A percentile compares a stretch with the other conserved stretches of the same genome.
Evolutionary conservation across 2,888 invertebrate species (phyloP).

Genomic region (Drosophila birchii): DNA sequence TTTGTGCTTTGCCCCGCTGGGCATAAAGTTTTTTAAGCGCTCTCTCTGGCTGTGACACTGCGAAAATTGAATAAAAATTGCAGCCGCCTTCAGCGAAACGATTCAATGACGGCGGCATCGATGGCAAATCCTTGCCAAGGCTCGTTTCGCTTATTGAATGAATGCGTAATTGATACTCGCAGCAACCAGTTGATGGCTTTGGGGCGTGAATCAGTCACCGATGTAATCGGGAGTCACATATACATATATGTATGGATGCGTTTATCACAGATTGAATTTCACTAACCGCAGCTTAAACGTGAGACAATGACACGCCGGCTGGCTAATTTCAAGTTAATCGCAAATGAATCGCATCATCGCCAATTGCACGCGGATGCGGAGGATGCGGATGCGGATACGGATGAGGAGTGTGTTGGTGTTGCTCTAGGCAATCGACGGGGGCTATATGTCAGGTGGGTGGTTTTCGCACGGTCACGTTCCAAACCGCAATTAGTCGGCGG

Average conservation of each 20-base stretch:
- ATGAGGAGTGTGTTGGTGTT: constrained; percentile 25
- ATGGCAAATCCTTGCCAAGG: constrained; percentile 56
- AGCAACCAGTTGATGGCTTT: constrained; percentile 49
- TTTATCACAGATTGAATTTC: constrained; percentile 35
- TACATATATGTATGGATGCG: constrained; percentile 2
- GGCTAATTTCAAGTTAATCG: constrained; percentile 76
- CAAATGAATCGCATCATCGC: constrained; percentile 52
- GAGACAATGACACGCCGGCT: constrained; percentile 32
- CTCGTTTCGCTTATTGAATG: constrained; percentile 62
- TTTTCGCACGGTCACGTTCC: constrained; percentile 64
- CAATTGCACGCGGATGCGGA: constrained; percentile 20
- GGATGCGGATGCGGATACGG: constrained; percentile 25
- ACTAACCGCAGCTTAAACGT: constrained; percentile 36
- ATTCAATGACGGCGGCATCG: constrained; percentile 23
- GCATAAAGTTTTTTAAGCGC: constrained; percentile 61
- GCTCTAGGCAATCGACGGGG: constrained; percentile 27
- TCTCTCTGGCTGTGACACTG: constrained; percentile 35
- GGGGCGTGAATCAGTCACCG: constrained; percentile 14
- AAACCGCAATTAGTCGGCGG: constrained; percentile 75
- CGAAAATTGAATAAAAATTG: constrained; percentile 76
- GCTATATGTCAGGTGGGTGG: constrained; percentile 20
- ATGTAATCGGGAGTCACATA: constrained; percentile 19
- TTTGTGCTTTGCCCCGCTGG: constrained; percentile 13
- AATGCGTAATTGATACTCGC: constrained; percentile 76
- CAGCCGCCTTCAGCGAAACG: constrained; percentile 53